A percentile compares a stretch with the other conserved stretches of the same genome.
Evolutionary conservation across 2,113 vertebrate genomes (phyloP).

Genomic region (Mastomys coucha): DNA sequence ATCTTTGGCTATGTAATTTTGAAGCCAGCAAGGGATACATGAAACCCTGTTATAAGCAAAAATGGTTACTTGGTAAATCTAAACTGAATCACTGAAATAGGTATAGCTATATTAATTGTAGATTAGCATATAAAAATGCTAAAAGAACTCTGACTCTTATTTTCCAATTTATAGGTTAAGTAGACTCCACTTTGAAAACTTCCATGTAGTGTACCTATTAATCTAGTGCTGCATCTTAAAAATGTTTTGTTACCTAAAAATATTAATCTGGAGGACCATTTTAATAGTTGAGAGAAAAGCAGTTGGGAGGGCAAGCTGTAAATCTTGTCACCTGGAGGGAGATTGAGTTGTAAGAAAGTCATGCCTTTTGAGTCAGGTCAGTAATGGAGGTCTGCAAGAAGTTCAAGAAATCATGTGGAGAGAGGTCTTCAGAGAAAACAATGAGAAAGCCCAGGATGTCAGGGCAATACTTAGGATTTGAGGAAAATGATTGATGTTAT

Average conservation of each 20-base stretch:
- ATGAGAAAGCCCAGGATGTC: background rate
- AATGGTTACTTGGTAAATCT: constrained; percentile 29
- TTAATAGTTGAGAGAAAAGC: background rate
- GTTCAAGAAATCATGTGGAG: background rate
- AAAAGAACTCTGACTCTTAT: background rate
- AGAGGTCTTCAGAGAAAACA: background rate
- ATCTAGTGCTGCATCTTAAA: constrained; percentile 15
- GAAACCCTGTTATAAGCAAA: background rate
- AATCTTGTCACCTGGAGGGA: background rate
- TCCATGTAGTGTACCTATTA: background rate
- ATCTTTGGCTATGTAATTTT: background rate
- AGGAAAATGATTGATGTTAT: background rate
- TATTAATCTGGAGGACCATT: background rate
- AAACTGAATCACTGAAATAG: constrained; percentile 40
- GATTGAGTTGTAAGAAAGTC: background rate
- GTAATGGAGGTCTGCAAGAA: background rate
- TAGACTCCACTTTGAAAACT: constrained; percentile 21
- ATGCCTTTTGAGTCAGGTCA: background rate
- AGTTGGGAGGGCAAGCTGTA: background rate
- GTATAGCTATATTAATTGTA: constrained; percentile 12
- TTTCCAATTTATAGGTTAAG: constrained; percentile 23
- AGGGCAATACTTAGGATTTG: background rate
- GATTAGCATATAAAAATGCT: constrained; percentile 33
- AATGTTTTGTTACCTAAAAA: background rate
- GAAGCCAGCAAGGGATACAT: background rate